These are phyloP conservation scores for Galeopsomyia nigrocyanea DNA, from an alignment of 2,888 invertebrate genomes.

Conservation along the genomic window DNA sequence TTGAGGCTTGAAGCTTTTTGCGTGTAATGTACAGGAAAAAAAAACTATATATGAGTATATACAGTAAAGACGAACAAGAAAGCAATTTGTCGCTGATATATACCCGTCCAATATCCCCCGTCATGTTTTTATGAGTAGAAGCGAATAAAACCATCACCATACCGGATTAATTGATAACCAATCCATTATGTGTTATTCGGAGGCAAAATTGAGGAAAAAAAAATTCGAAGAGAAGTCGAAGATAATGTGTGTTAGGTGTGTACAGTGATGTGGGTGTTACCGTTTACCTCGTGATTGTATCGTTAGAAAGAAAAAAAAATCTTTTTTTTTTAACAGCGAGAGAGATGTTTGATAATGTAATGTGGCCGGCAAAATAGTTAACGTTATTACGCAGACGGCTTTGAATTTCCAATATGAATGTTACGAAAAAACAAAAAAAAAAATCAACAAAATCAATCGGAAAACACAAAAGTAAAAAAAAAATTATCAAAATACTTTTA, in stretches of 20 bases:
- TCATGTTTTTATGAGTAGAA: constrained; percentile 26
- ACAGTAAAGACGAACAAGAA: constrained; percentile 27
- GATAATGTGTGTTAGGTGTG: constrained; percentile 29
- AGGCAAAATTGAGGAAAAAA: too few species aligned
- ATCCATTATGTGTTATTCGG: too few species aligned
- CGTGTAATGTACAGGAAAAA: constrained; percentile 27
- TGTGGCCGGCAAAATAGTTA: constrained; percentile 45
- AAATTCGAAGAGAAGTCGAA: neutral
- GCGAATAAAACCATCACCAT: constrained; percentile 43
- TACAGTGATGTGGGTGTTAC: constrained; percentile 12
- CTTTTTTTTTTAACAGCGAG: constrained; percentile 32
- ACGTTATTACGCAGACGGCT: constrained; percentile 25
- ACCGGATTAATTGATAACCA: neutral
- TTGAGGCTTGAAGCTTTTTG: constrained; percentile 27
- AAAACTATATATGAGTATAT: constrained; percentile 15
- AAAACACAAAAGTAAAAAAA: constrained; percentile 28
- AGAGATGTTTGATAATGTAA: constrained; percentile 39
- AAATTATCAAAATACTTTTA: constrained; percentile 46
- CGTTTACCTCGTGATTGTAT: constrained; percentile 34
- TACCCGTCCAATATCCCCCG: constrained; percentile 9
- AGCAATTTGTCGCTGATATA: constrained; percentile 21
- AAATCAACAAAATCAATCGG: constrained; percentile 10
- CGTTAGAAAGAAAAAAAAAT: constrained; percentile 41
- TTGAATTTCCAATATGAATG: neutral
- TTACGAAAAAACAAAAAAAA: constrained; percentile 1